Evolutionary conservation across 2,888 invertebrate genomes (phyloP), one percentile per base, ranked within the genome.

Genomic region (Temnothorax rugatulus): DNA sequence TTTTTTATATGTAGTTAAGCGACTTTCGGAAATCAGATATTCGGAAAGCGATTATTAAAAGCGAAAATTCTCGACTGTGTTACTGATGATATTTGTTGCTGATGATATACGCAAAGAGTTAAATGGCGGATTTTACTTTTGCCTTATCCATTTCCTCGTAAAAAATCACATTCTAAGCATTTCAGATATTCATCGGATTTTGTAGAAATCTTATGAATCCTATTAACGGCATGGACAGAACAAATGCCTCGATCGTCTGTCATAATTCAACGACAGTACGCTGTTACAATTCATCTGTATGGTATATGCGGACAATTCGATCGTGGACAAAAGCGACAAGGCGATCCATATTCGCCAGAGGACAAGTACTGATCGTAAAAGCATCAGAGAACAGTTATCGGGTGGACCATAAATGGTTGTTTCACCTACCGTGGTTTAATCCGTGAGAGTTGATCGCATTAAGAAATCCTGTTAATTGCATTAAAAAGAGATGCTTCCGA

Each of bases 211-310:
- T 71, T 41, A 86, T 89, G 44, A 89, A 87, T 89, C 84, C 75
- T 41, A 86, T 89, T 86, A 84, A 71, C 38, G 34, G 69, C 13
- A 50, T 21, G 54, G 61, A 38, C 38, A 47, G 63, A 63, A 86
- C 75, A 83, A 89, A 88, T 86, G 63, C 57, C 21, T 44, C 11
- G 11, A 68, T 47, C 64, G 52, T 77, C 68, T 52, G 47, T 83
- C 83, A 79, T 84, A 84, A 85, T 86, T 88, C 86, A 50, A 18
- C 85, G 83, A 88, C 86, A 88, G 86, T 89, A 81, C 79, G 82
- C 64, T 82, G 84, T 89, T 85, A 83, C 76, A 76, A 89, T 84
- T 86, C 82, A 50, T 8, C 47, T 64, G 29, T 54, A 25, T n/a
- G n/a, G n/a, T 25, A 54, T 34, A 64, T 61, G n/a, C 68, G 9